Base-by-base conservation (phyloP, 1,140 invertebrate species). In the Globodera rostochiensis region DNA sequence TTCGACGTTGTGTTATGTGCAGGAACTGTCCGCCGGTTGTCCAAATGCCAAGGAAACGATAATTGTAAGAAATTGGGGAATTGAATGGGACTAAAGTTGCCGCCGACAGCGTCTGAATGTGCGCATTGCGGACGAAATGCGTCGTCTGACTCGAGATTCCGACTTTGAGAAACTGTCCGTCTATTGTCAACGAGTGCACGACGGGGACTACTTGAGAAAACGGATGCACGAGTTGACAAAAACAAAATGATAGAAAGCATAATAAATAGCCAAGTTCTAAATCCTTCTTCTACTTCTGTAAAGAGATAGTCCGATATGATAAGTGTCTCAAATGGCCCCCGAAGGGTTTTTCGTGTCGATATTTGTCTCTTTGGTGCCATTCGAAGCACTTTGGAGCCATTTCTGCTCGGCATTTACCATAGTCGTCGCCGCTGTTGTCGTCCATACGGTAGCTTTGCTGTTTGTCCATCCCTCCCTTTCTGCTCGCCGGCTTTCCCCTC, bases 1-100 rank as follows among this genome's bases (percentile, higher is more conserved):
- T 60, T 84, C 86, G 4, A 87, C 86, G 21, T 57, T 87, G 45
- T 87, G 86, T 69, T 89, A 87, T 77, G 88, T 83, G 73, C 83
- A 87, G 15, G 69, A 89, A 80, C 82, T 87, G 67, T 60, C 79
- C 47, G 67, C 83, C 66, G 73, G 74, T n/a, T 87, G 86, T 73
- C 86, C 86, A 53, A 77, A 60, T 64, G 78, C 86, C 45, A 81
- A 82, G 71, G 79, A 88, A 64, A 79, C 82, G 19, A 70, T 89
- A 25, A 73, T 88, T 77, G 86, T 87, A 57, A 74, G 84, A 73
- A 13, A n/a, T 47, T 46, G 19, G 15, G 8, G 11, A 70, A 70
- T 70, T 70, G 8, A 11, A 69, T 15, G 67, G 36, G 67, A 50
- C 8, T 76, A 45, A 57, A 15, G 45, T 53, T 25, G 6, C 21